Evolutionary conservation across 2,113 vertebrate genomes (phyloP), one percentile per base, ranked within the genome.

Genomic region (Hiodon alosoides): DNA sequence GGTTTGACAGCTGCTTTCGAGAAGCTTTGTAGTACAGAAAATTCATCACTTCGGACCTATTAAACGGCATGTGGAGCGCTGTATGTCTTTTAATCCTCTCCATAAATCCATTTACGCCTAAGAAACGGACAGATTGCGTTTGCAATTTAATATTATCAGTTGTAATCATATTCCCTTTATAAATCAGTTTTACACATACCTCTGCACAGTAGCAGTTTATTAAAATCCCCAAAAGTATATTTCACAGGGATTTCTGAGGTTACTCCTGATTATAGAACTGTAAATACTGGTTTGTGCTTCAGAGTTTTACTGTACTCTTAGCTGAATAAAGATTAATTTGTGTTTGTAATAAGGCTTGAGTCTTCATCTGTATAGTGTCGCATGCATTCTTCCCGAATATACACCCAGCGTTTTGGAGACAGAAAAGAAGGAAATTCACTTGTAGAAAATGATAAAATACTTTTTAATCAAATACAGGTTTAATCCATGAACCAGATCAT

Each of bases 291-390:
- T 85, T 82, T 85, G 81, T 78, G 75, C 80, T 81, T 81, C 61
- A 74, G 78, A 83, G 81, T 81, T 77, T 84, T 81, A 50, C 76
- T 51, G 64, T 64, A 67, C 71, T 85, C 79, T 79, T 79, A 0
- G 72, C 77, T 80, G 81, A 84, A 85, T 84, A 83, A 83, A 83
- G 80, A 84, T 84, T 80, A 73, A 83, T 84, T 84, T 80, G 84
- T 83, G 83, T 84, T 81, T 81, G 76, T 81, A 81, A 79, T 85
- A 77, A 77, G 78, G 78, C 78, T 74, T 50, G 72, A 80, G 81
- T 76, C 77, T 69, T 80, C 76, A 50, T 84, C 79, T 79, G 84
- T 72, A 69, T 64, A 54, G 74, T 60, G 54, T 31, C 57, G n/a
- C 77, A 67, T 14, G 9, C 67, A 7, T 59, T 64, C 74, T 69